Evolutionary conservation across 2,113 vertebrate genomes (phyloP), one percentile per base, ranked within the genome.

Genomic region (Semicossyphus pulcher): DNA sequence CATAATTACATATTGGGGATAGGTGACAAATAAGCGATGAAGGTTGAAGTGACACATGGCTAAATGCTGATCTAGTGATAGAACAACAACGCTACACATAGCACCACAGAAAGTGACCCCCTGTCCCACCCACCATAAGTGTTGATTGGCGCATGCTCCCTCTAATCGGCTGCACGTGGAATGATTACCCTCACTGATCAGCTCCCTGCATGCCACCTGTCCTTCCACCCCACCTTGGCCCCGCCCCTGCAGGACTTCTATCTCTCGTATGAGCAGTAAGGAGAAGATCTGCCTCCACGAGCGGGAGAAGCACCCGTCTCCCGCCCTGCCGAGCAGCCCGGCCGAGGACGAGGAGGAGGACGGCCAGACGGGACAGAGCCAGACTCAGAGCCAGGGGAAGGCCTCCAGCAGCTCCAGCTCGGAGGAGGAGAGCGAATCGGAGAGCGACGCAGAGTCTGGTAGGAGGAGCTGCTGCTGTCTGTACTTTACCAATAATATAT

Each of bases 201-300:
- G 89, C 90, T 84, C 83, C 86, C 89, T 91, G 91, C 92, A 92
- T 91, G 93, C 86, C 90, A 90, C 92, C 87, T 90, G 89, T 90
- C 76, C 76, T 91, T 76, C 84, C 81, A 34, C 71, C 65, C 83
- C 75, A 61, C 80, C 83, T 65, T 80, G 85, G 86, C 83, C 86
- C 86, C 78, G 39, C 82, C 90, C 90, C 84, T 83, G 85, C 92
- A 95, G 94, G 94, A 95, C 92, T 78, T 95, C 94, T 86, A 94
- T 95, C 88, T 95, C 93, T 90, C 94, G 94, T 89, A 94, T 95
- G 94, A 95, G 94, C 92, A 95, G 94, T 76, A 93, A 89, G 60
- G 94, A 95, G 75, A 95, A 95, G 86, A 93, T 94, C 78, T 93
- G 90, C 59, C 90, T 95, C 59, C 94, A 94, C 5, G 94, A 94